phyloP scores from a whole-genome alignment of 2,888 invertebrate genomes.

The Crepidodera aurea region DNA sequence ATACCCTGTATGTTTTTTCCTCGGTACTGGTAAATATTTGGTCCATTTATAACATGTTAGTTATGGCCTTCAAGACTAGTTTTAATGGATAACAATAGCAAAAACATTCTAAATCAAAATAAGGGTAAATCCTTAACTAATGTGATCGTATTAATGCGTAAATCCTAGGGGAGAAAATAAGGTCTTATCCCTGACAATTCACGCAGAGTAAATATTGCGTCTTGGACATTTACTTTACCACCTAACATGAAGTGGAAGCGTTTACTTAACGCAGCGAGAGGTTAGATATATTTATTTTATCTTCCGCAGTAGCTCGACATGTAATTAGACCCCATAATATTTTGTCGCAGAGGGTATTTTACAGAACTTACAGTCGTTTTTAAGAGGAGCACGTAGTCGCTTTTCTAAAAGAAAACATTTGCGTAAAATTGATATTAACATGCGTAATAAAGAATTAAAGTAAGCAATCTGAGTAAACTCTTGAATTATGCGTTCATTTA shows the following conservation, averaged over 20 bases:
- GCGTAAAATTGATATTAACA: too few species aligned
- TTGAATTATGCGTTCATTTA: too few species aligned
- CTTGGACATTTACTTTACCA: constrained; percentile 11
- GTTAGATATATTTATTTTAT: background rate
- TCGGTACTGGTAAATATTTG: too few species aligned
- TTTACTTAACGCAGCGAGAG: constrained; percentile 5
- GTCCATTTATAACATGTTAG: too few species aligned
- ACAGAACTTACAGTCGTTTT: background rate
- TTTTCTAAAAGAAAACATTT: too few species aligned
- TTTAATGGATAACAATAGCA: too few species aligned
- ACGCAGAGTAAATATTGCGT: constrained; percentile 8
- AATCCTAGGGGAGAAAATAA: background rate
- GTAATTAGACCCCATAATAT: constrained; percentile 1
- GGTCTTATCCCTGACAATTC: constrained; percentile 5
- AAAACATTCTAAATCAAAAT: too few species aligned
- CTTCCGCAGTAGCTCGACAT: constrained; percentile 2
- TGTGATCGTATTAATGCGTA: constrained; percentile 9
- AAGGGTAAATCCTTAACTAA: too few species aligned
- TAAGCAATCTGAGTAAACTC: too few species aligned
- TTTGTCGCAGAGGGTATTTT: background rate
- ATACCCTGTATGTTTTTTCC: too few species aligned
- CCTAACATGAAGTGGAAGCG: constrained; percentile 9
- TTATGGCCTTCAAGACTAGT: too few species aligned
- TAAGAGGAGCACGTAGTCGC: background rate
- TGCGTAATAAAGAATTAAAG: too few species aligned